Evolutionary conservation across 2,113 vertebrate genomes (phyloP).

Genomic region (Pyxicephalus adspersus): DNA sequence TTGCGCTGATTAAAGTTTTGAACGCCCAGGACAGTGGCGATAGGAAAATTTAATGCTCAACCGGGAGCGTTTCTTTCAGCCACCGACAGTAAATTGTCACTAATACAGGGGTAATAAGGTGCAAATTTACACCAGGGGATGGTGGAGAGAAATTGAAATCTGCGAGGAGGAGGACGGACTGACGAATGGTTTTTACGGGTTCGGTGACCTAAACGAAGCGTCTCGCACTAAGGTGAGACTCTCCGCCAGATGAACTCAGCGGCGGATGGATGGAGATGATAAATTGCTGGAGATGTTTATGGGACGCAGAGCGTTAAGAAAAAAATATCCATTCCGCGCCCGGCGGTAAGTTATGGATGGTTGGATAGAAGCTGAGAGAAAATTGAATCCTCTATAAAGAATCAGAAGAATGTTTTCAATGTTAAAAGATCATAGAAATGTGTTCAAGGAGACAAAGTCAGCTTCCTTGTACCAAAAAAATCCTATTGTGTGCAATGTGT

Average conservation of each 20-base stretch:
- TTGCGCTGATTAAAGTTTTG: conserved; percentile 25
- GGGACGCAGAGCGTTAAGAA: conserved; percentile 37
- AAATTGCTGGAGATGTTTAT: conserved; percentile 17
- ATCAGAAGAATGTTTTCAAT: conserved; percentile 13
- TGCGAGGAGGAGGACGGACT: conserved; percentile 21
- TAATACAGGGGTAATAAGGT: conserved; percentile 38
- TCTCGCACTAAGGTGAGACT: neutral
- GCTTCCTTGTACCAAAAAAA: too few relatives aligned
- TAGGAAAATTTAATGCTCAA: conserved; percentile 38
- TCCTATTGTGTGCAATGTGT: too few relatives aligned
- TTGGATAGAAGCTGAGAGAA: neutral
- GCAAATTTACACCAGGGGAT: conserved; percentile 25
- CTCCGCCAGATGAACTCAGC: conserved; percentile 11
- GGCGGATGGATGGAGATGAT: conserved; percentile 16
- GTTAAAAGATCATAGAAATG: neutral
- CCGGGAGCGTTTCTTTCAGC: conserved; percentile 12
- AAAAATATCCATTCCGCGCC: conserved; percentile 25
- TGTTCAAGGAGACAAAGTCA: neutral
- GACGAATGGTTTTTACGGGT: conserved; percentile 15
- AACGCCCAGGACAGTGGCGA: conserved; percentile 28
- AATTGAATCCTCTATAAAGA: neutral
- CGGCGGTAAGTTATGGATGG: conserved; percentile 13
- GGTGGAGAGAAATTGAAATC: conserved; percentile 31
- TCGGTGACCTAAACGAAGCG: conserved; percentile 23
- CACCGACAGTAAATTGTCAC: conserved; percentile 35